Evolutionary conservation across 2,888 invertebrate genomes (phyloP).

Genomic region (Hipparchia semele): DNA sequence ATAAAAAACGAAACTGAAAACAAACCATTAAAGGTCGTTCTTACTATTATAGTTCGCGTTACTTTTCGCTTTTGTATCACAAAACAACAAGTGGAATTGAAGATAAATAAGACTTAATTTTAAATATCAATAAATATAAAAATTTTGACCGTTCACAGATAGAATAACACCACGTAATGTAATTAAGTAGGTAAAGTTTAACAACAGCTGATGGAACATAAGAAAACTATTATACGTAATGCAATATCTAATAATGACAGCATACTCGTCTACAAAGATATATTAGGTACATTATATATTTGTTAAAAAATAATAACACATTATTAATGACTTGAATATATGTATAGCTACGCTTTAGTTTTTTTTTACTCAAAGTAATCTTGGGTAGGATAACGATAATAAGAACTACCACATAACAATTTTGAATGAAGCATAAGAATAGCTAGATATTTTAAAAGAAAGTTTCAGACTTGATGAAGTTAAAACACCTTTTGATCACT

Average conservation of each 20-base stretch:
- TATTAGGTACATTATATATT: neutral
- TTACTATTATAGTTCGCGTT: too few relatives aligned
- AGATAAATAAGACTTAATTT: neutral
- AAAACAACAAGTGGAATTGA: neutral
- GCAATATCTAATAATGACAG: neutral
- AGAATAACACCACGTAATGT: neutral
- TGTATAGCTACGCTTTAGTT: too few relatives aligned
- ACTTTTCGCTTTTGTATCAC: too few relatives aligned
- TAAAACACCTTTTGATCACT: neutral
- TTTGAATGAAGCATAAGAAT: neutral
- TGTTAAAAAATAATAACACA: neutral
- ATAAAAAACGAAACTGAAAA: too few relatives aligned
- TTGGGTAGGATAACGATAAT: too few relatives aligned
- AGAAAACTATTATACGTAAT: neutral
- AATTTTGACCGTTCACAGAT: conserved; percentile 9
- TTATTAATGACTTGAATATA: too few relatives aligned
- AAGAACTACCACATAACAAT: neutral
- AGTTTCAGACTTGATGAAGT: neutral
- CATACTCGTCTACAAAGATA: neutral
- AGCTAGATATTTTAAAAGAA: neutral
- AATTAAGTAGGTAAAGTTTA: neutral
- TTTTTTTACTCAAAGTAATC: too few relatives aligned
- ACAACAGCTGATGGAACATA: conserved; percentile 5
- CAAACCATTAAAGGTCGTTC: too few relatives aligned
- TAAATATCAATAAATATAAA: neutral